Base-by-base conservation (phyloP, 2,113 vertebrate species). In the Nothobranchius furzeri region DNA sequence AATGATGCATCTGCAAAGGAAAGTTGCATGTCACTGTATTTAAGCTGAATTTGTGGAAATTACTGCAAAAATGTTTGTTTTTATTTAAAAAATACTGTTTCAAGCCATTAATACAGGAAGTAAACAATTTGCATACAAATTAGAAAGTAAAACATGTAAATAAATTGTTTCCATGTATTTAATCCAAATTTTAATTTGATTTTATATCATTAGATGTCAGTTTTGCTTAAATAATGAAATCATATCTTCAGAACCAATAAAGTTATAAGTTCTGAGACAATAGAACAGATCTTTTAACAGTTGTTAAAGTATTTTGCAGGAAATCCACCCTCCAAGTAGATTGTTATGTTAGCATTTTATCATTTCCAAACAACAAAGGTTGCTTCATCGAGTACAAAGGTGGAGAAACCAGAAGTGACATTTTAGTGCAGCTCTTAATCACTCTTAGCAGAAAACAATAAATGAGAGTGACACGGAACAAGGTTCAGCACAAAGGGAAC, bases 371-470 rank as follows among this genome's bases (percentile, higher is more conserved):
- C 7, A 48, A 50, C n/a, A 17, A 50, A 50, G 3, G 6, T 40
- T 40, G 3, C 37, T 8, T 9, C 37, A 7, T 40, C 37, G 6
- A 40, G 37, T 40, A 40, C 37, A 40, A 40, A 40, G 4, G 6
- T 40, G 37, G 37, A 7, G 7, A 9, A 40, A 40, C 6, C 3
- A 40, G 37, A 40, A 40, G 9, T 7, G 9, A 40, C 37, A 40
- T 40, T 24, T 64, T 70, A 68, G 46, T 48, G 40, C 59, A 54
- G 13, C 57, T 36, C 10, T 79, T 60, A 58, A 65, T 64, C 64
- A 12, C 57, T 25, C 10, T 76, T 56, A 58, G 62, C 11, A 24
- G 42, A 78, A 78, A 76, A 70, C 67, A 67, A 53, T 64, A 77
- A 67, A 67, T 69, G 47, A 60, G 66, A 73, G 51, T 52, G 70